A percentile compares a stretch with the other conserved stretches of the same genome.
These are phyloP conservation scores for Calonectris borealis DNA, from an alignment of 2,113 vertebrate genomes.

Conservation along the genomic window DNA sequence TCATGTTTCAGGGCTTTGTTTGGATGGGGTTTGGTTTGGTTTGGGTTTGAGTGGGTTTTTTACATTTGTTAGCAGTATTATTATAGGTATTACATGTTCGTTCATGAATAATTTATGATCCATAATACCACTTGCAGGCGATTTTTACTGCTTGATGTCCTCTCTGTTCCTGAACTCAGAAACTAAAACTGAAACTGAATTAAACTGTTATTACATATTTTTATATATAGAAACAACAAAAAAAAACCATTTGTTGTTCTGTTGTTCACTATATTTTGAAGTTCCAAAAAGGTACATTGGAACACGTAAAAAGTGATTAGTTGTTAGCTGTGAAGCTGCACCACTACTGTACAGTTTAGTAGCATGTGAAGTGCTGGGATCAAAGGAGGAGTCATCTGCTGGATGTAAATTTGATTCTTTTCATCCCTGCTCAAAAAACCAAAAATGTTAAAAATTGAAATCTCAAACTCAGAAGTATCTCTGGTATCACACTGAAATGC, in stretches of 20 bases:
- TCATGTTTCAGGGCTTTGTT: not conserved
- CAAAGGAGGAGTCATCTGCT: not conserved
- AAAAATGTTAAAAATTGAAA: not conserved
- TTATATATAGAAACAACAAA: not conserved
- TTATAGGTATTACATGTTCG: not conserved
- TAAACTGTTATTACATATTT: not conserved
- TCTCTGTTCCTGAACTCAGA: not conserved
- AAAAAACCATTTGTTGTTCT: not conserved
- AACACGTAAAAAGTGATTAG: not conserved
- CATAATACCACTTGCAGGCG: not conserved
- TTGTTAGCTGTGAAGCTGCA: not conserved
- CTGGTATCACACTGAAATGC: not conserved
- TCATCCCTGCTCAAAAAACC: not conserved
- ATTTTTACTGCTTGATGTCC: not conserved
- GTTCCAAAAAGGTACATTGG: not conserved
- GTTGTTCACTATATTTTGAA: not conserved
- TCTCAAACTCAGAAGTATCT: not conserved
- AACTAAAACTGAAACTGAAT: not conserved
- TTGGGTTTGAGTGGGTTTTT: not conserved
- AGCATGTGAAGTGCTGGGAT: not conserved
- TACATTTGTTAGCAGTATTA: not conserved
- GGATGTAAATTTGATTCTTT: not conserved
- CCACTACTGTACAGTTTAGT: not conserved
- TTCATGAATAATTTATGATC: not conserved
- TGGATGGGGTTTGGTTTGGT: not conserved